Evolutionary conservation across 2,888 invertebrate species (phyloP).

Genomic region (Platycnemis pennipes): DNA sequence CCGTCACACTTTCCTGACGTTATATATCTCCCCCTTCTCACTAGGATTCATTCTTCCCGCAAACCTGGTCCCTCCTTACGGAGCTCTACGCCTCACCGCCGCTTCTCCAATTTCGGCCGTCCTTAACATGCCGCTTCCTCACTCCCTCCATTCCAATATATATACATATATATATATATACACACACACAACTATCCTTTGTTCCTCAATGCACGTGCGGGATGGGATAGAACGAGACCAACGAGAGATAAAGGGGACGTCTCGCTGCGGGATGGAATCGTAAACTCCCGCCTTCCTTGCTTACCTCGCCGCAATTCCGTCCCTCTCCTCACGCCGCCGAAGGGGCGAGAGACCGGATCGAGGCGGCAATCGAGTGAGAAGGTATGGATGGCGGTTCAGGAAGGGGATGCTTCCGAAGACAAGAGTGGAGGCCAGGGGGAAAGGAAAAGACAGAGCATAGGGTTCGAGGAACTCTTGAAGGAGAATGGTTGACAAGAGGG

Average conservation of each 20-base stretch:
- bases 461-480: neutral
- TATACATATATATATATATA: neutral
- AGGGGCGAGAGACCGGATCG: neutral
- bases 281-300: neutral
- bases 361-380: neutral
- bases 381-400: neutral
- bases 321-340: neutral
- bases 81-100: neutral
- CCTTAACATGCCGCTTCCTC: neutral
- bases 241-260: neutral
- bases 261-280: neutral
- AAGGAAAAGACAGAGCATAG: neutral
- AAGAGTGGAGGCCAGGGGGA: neutral
- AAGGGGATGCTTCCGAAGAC: neutral
- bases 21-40: neutral
- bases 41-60: neutral
- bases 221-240: neutral
- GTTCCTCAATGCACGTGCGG: neutral
- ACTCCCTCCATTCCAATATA: neutral
- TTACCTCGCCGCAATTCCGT: neutral
- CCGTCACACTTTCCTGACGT: neutral
- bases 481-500: neutral
- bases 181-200: neutral
- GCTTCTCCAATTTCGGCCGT: neutral
- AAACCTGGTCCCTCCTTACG: neutral